Conservation (phyloP, 2,888 invertebrate species). For the Homarus gammarus region DNA sequence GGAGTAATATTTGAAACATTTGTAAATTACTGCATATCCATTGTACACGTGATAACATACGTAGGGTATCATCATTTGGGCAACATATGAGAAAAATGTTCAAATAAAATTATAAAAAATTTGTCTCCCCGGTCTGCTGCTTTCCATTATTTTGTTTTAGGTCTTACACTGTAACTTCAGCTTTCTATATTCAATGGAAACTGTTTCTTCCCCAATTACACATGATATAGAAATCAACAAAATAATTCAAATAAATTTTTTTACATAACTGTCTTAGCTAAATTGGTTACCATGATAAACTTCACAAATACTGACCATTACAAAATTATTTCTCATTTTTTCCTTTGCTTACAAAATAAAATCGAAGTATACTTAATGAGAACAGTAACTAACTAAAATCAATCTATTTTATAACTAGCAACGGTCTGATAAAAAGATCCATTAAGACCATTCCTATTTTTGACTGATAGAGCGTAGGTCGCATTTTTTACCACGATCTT, state of each 20-base stretch:
- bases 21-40: constrained; percentile 40
- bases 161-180: background rate
- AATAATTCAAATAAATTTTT: background rate
- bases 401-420: constrained; percentile 18
- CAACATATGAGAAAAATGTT: constrained; percentile 8
- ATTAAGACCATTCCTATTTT: constrained; percentile 37
- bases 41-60: constrained; percentile 25
- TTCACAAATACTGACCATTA: constrained; percentile 33
- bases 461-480: background rate
- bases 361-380: constrained; percentile 30
- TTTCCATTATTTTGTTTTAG: background rate
- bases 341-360: background rate
- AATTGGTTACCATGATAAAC: background rate
- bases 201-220: background rate
- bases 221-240: background rate
- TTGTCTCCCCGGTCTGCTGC: background rate
- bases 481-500: background rate
- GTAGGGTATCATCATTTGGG: constrained; percentile 13
- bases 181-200: background rate
- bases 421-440: background rate
- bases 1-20: background rate
- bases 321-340: constrained; percentile 14
- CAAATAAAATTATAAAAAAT: background rate
- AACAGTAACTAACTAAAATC: constrained; percentile 12
- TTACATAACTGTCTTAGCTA: background rate